Evolutionary conservation across 2,888 invertebrate genomes (phyloP), one percentile per base, ranked within the genome.

Genomic region (Acanthococcus lagerstroemiae): DNA sequence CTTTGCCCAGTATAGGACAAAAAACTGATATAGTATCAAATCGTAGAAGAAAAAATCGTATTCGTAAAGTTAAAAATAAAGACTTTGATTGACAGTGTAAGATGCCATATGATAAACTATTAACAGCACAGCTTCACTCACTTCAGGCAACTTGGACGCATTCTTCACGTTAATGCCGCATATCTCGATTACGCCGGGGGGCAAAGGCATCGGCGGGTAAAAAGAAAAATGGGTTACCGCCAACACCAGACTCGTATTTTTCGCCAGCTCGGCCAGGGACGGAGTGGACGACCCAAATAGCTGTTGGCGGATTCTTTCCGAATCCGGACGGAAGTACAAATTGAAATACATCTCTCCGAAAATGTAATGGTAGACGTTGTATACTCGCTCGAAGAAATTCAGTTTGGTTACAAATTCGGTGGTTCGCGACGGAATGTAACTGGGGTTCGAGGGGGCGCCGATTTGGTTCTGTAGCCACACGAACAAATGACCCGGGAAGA

Each of bases 401-500:
- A 63, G 52, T 15, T 30, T 30, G 2, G 22, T 6, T 19, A 22
- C 17, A n/a, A 17, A 30, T 24, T 19, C 54, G 12, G 12, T 9
- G 19, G n/a, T 57, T 4, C 4, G 2, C 5, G 12, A 45, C 25
- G 21, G 17, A 7, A 22, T 17, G n/a, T 46, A 46, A 7, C 70
- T 65, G 1, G 69, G 70, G 17, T 70, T 65, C 7, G 70, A 69
- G 5, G 70, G 68, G 22, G 68, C 67, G 0, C 71, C 71, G 4
- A 70, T 55, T 1, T 69, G 55, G 12, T 69, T 60, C 5, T 45
- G 44, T 9, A 68, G 60, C 72, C 72, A 72, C 1, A 71, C 68
- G 4, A 70, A 22, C 12, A 58, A 25, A 15, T 21, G 22, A 58
- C 45, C 45, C 1, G 58, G 45, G 15, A 25, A 24, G 17, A 58